Percentiles rank a stretch among this genome's conserved stretches.
phyloP scores from a whole-genome alignment of 2,113 vertebrate species.

The Nothoprocta pentlandii region DNA sequence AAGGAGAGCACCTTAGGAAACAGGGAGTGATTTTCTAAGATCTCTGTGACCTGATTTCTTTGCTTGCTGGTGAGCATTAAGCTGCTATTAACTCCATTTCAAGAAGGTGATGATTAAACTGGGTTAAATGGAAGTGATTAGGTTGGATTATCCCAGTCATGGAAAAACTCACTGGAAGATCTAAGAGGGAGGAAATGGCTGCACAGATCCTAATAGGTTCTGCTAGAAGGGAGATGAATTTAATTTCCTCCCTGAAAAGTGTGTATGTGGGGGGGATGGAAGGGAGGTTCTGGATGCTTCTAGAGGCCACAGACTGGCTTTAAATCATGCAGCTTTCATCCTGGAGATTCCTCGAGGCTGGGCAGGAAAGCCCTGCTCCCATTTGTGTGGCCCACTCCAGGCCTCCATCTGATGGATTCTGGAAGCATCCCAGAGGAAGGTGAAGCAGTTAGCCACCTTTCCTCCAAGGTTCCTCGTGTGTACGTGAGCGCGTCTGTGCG shows the following conservation, averaged over 20 bases:
- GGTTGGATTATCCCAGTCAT: constrained; percentile 47
- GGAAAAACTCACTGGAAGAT: constrained; percentile 46
- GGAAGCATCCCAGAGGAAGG: not conserved
- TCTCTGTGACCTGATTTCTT: constrained; percentile 17
- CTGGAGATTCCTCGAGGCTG: not conserved
- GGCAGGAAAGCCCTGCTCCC: not conserved
- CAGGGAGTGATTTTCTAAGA: not conserved
- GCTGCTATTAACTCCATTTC: constrained; percentile 26
- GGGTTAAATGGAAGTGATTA: constrained; percentile 69
- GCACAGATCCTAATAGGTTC: constrained; percentile 9
- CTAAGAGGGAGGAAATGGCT: constrained; percentile 17
- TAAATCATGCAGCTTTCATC: not conserved
- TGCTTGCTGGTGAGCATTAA: constrained; percentile 22
- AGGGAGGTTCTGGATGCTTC: not conserved
- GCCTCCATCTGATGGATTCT: not conserved
- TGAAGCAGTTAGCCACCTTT: not conserved
- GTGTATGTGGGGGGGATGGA: too few relatives aligned
- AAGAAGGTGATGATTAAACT: constrained; percentile 52
- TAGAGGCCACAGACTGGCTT: not conserved
- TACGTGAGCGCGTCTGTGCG: not conserved
- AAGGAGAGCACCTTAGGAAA: not conserved
- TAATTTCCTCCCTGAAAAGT: not conserved
- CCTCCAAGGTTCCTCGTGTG: not conserved
- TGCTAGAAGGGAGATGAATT: not conserved
- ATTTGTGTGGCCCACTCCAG: not conserved